phyloP scores from a whole-genome alignment of 1,140 invertebrate genomes.

The Zaprionus nigranus region DNA sequence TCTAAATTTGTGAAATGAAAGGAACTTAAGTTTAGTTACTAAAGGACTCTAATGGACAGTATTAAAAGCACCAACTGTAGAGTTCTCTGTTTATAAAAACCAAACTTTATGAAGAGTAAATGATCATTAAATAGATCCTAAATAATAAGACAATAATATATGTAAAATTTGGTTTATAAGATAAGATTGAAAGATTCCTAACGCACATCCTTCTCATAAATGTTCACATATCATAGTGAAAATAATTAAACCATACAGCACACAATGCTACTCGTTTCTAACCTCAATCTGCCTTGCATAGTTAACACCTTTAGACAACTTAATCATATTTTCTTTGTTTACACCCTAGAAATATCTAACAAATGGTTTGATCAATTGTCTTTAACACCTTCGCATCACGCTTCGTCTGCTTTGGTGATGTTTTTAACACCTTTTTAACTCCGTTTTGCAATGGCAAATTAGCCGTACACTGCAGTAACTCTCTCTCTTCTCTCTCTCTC shows the following conservation, averaged over 20 bases:
- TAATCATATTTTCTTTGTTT: conserved; percentile 19
- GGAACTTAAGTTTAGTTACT: background rate
- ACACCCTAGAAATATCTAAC: conserved; percentile 40
- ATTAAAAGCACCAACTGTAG: background rate
- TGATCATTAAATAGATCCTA: background rate
- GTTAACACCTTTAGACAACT: background rate
- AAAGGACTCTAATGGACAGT: background rate
- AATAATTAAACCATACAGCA: too few relatives aligned
- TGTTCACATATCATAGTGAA: too few relatives aligned
- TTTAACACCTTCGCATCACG: conserved; percentile 30
- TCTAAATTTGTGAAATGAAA: background rate
- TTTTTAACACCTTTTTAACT: conserved; percentile 73
- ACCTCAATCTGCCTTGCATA: background rate
- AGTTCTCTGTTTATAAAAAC: background rate
- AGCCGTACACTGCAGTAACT: conserved; percentile 34
- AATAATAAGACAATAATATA: too few relatives aligned
- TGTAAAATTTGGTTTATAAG: too few relatives aligned
- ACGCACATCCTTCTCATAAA: too few relatives aligned
- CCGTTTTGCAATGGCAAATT: conserved; percentile 64
- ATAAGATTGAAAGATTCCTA: too few relatives aligned
- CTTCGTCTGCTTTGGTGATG: conserved; percentile 36
- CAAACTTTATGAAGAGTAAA: background rate
- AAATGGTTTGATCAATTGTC: conserved; percentile 59
- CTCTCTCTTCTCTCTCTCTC: too few relatives aligned
- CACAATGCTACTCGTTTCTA: background rate